Evolutionary conservation across 2,888 invertebrate species (phyloP), one percentile per base, ranked within the genome.

Genomic region (Arge pagana): DNA sequence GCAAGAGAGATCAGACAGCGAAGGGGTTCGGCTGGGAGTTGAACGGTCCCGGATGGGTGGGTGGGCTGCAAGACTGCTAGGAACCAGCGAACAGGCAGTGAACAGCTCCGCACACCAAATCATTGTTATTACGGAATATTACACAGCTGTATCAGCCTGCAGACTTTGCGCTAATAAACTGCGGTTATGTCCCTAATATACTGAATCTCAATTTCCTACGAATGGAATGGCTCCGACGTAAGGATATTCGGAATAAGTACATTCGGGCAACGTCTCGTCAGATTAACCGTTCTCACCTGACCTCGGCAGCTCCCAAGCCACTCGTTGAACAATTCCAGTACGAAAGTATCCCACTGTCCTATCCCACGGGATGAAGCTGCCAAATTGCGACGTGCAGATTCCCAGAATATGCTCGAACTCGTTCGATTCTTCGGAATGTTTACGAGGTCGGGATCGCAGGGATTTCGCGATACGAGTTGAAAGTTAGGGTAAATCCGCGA

Each of bases 51-150:
- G n/a, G 19, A 19, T 53, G 42, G 58, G 40, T 54, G 57, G 50
- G 40, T n/a, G 43, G 56, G 50, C 55, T 51, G 63, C 61, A 67
- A 68, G 67, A 67, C 68, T 66, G 63, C 66, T 63, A 60, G 64
- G 62, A 62, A 53, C 56, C 51, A 57, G 61, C 49, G 59, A 63
- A 59, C 68, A 65, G 67, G 64, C 57, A 57, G 63, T 50, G 59
- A 63, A 60, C 68, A 65, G 68, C 65, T 56, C 63, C 63, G 65
- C 71, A 64, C 67, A 68, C 70, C 72, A 73, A 71, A 72, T 72
- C 72, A 74, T 72, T 71, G 72, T 72, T 74, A 74, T 71, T 71
- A 71, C 70, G 62, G 70, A 72, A 74, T 74, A 72, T 72, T 72
- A 72, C 71, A 67, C 65, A 66, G 64, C 67, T 70, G 69, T 70